Conservation (phyloP, 1,140 invertebrate species). For the Belonocnema kinseyi region DNA sequence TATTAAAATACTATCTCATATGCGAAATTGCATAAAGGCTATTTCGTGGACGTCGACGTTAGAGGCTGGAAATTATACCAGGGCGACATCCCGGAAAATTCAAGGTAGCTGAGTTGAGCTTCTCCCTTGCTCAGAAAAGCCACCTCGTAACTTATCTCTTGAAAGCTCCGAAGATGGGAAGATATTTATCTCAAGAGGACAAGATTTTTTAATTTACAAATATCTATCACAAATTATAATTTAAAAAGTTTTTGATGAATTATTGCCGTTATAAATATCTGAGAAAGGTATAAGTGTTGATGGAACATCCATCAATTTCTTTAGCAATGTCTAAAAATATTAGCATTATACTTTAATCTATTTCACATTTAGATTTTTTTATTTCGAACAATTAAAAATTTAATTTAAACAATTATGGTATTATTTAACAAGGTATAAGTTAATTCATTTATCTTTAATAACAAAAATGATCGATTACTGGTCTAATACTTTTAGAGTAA, state of each 20-base stretch:
- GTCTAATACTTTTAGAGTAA: too few species aligned
- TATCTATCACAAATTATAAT: background rate
- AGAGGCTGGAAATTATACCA: constrained; percentile 38
- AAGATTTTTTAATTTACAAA: background rate
- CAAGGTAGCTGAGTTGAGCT: constrained; percentile 25
- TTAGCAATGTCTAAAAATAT: too few species aligned
- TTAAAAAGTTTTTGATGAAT: background rate
- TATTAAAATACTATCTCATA: too few species aligned
- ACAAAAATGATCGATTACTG: too few species aligned
- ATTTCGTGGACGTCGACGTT: constrained; percentile 30
- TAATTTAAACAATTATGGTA: too few species aligned
- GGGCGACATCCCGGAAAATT: constrained; percentile 43
- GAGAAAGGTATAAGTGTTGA: too few species aligned
- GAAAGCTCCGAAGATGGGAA: background rate
- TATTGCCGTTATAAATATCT: background rate
- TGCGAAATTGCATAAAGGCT: constrained; percentile 9
- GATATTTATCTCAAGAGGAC: background rate
- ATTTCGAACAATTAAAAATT: too few species aligned
- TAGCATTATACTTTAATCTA: too few species aligned
- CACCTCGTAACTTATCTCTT: constrained; percentile 39
- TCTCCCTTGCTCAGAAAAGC: background rate
- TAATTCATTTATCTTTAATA: too few species aligned
- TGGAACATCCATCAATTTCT: too few species aligned
- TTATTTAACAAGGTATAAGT: too few species aligned
- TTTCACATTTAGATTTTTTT: too few species aligned